These are phyloP conservation scores for Eupithecia subumbrata DNA, from an alignment of 2,888 invertebrate species.

Conservation along the genomic window DNA sequence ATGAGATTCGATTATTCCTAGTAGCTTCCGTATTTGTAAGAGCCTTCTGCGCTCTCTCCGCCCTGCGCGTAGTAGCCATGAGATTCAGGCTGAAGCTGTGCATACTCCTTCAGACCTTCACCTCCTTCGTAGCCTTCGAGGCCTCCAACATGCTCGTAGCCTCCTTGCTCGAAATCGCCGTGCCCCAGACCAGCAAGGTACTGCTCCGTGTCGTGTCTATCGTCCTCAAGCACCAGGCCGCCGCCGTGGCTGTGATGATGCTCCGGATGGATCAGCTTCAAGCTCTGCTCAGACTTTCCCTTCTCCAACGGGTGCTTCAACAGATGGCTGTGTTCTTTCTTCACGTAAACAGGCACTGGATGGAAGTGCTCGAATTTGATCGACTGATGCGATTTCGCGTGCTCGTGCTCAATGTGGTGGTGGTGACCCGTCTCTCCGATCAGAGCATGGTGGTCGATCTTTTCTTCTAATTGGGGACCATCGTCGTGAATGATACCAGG, in stretches of 20 bases:
- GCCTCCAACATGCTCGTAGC: slow-evolving; percentile 53
- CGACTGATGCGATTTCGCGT: slow-evolving; percentile 88
- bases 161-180: slow-evolving; percentile 59
- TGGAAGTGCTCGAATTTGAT: slow-evolving; percentile 89
- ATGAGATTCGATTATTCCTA: slow-evolving; percentile 56
- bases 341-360: slow-evolving; percentile 87
- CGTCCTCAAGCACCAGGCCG: slow-evolving; percentile 85
- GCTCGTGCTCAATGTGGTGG: slow-evolving; percentile 85
- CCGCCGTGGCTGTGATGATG: slow-evolving; percentile 84
- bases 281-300: slow-evolving; percentile 84
- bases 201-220: slow-evolving; percentile 76
- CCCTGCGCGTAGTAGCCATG: slow-evolving; percentile 67
- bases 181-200: slow-evolving; percentile 60
- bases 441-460: slow-evolving; percentile 69
- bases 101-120: slow-evolving; percentile 71
- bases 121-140: slow-evolving; percentile 66
- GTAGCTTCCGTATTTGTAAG: slow-evolving; percentile 72
- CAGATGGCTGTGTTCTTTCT: slow-evolving; percentile 87
- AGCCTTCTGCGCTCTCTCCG: slow-evolving; percentile 67
- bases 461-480: slow-evolving; percentile 68
- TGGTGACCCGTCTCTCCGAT: slow-evolving; percentile 83
- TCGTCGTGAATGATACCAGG: slow-evolving; percentile 78
- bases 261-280: slow-evolving; percentile 86
- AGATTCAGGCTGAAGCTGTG: slow-evolving; percentile 64
- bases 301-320: slow-evolving; percentile 86